Percentiles rank a stretch among this genome's conserved stretches.
These are phyloP conservation scores for Zaprionus vittiger DNA, from an alignment of 1,140 invertebrate genomes.

Conservation along the genomic window DNA sequence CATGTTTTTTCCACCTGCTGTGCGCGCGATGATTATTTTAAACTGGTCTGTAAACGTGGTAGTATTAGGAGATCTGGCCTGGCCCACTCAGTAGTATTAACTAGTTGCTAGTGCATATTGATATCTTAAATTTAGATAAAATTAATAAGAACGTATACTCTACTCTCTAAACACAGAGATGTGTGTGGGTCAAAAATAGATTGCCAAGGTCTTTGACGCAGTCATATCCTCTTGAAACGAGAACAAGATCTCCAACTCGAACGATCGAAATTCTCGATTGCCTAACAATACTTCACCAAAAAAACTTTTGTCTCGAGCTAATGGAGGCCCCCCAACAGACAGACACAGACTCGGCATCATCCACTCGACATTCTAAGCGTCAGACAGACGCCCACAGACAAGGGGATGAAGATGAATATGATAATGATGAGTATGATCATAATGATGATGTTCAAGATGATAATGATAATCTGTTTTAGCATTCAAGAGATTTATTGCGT, in stretches of 20 bases:
- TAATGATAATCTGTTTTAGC: slow-evolving; percentile 50
- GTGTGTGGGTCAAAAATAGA: slow-evolving; percentile 35
- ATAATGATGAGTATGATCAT: not conserved
- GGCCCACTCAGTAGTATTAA: not conserved
- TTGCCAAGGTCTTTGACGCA: slow-evolving; percentile 40
- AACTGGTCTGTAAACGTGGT: slow-evolving; percentile 32
- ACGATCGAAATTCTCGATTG: slow-evolving; percentile 31
- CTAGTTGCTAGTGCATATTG: slow-evolving; percentile 7
- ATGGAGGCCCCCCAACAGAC: slow-evolving; percentile 12
- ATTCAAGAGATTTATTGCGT: slow-evolving; percentile 69
- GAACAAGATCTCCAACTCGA: slow-evolving; percentile 35
- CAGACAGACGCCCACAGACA: slow-evolving; percentile 37
- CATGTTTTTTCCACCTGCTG: slow-evolving; percentile 38
- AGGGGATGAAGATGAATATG: slow-evolving; percentile 6
- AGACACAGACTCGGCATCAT: slow-evolving; percentile 1
- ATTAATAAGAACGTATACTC: slow-evolving; percentile 4
- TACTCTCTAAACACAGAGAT: not conserved
- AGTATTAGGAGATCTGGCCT: slow-evolving; percentile 5
- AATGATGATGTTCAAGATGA: slow-evolving; percentile 12
- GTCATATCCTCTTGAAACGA: slow-evolving; percentile 33
- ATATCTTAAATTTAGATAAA: slow-evolving; percentile 30
- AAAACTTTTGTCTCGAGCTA: slow-evolving; percentile 27
- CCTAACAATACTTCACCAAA: slow-evolving; percentile 1
- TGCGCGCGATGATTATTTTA: slow-evolving; percentile 21
- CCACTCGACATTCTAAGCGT: slow-evolving; percentile 29